Evolutionary conservation across 2,797 vertebrate genomes (phyloP).

Genomic region (Mormyrops boulengeri): DNA sequence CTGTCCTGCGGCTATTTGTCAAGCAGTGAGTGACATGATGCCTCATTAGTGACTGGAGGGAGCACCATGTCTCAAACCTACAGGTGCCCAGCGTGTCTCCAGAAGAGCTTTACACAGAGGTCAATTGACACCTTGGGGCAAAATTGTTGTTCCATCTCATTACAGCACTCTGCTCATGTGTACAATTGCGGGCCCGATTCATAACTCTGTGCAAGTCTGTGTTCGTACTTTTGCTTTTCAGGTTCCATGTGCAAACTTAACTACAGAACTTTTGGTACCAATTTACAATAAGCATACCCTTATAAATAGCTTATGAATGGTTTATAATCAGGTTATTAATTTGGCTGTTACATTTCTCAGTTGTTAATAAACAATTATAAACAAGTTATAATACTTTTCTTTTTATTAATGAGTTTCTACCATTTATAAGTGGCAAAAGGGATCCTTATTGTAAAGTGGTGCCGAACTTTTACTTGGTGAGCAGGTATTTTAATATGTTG

Average conservation of each 20-base stretch:
- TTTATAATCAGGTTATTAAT: neutral
- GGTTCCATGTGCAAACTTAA: neutral
- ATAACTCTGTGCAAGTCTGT: neutral
- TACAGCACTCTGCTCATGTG: neutral
- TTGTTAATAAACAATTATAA: neutral
- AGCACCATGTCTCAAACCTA: neutral
- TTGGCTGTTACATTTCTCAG: neutral
- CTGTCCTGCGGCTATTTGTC: slow-evolving; percentile 2
- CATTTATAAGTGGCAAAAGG: neutral
- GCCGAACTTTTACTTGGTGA: neutral
- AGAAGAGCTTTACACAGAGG: neutral
- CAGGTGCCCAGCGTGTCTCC: neutral
- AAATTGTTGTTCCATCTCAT: neutral
- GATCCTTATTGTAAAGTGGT: neutral
- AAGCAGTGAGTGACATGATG: neutral
- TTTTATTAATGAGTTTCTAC: neutral
- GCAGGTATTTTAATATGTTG: neutral
- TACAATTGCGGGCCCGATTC: neutral
- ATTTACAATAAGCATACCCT: neutral
- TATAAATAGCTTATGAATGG: neutral
- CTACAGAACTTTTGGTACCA: neutral
- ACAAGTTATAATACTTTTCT: neutral
- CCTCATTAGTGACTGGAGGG: slow-evolving; percentile 3
- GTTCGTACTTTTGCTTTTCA: neutral
- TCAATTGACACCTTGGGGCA: neutral